Percentiles rank a stretch among this genome's conserved stretches.
Evolutionary conservation across 2,113 vertebrate genomes (phyloP).

Genomic region (Poeciliopsis turrubarensis): DNA sequence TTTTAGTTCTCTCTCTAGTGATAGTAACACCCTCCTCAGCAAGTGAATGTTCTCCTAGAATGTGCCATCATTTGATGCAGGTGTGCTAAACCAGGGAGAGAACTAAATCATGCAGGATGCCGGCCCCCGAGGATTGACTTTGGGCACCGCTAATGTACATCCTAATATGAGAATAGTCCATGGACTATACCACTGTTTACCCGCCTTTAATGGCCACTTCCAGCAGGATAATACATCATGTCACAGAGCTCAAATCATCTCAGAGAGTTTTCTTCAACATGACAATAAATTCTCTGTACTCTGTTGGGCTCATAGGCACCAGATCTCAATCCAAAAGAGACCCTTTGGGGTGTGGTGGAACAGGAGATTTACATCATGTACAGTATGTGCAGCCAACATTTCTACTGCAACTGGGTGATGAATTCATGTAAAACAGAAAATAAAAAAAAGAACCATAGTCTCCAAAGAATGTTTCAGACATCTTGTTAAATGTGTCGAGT

Average conservation of each 20-base stretch:
- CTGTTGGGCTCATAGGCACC: neutral
- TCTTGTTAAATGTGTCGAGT: neutral
- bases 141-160: too few species aligned
- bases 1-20: too few species aligned
- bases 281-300: neutral
- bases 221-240: too few species aligned
- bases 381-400: neutral
- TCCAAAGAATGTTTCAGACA: neutral
- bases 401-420: neutral
- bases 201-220: neutral
- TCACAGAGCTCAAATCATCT: too few species aligned
- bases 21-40: too few species aligned
- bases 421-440: neutral
- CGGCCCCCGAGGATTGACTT: too few species aligned
- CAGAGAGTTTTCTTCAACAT: neutral
- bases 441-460: neutral
- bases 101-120: too few species aligned
- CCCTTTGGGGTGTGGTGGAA: neutral
- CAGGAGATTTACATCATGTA: neutral
- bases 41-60: too few species aligned
- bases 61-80: too few species aligned
- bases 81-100: too few species aligned
- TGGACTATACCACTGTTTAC: too few species aligned
- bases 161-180: too few species aligned
- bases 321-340: neutral